Evolutionary conservation across 2,797 vertebrate genomes (phyloP), one percentile per base, ranked within the genome.

Genomic region (Syndactyla subalaris): DNA sequence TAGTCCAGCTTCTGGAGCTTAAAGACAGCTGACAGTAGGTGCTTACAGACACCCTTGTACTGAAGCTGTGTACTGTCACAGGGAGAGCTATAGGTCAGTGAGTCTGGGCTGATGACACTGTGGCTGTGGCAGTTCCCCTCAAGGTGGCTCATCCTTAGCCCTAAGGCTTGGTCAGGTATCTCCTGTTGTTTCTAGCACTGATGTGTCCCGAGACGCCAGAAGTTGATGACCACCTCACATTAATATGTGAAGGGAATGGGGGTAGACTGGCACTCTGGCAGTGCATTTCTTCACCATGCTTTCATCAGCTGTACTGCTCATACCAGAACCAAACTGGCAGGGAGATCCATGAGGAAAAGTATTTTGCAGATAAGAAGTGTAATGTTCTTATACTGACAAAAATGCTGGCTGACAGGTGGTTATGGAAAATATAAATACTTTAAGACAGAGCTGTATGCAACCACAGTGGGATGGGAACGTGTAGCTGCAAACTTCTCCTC

Each of bases 231-330:
- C 20, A 15, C 54, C 76, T 85, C 1, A 1, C 49, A 67, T 36
- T 41, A 68, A 16, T 38, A 34, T 0, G 0, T 19, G 54, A 54
- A 38, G 17, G 0, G 2, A 55, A 8, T 14, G 20, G n/a, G 39
- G 22, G 30, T n/a, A 36, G 75, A 6, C 27, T 12, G 14, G 6
- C 10, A 9, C 43, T 66, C 66, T 0, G 0, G 29, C 7, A 5
- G 29, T 24, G 26, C 48, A 3, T 72, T 49, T 85, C 63, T 78
- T 41, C 16, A n/a, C 61, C 0, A 0, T 1, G 1, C 18, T 30
- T 63, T 46, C 24, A 7, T 62, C 76, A 51, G 62, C 51, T 8
- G 4, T 32, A 20, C 39, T 70, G 1, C 18, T 72, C 1, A 2
- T 38, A 55, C 26, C 43, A 70, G 55, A 92, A 59, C 41, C 1